Conservation (phyloP, 2,888 invertebrate species). For the Campoletis raptor region DNA sequence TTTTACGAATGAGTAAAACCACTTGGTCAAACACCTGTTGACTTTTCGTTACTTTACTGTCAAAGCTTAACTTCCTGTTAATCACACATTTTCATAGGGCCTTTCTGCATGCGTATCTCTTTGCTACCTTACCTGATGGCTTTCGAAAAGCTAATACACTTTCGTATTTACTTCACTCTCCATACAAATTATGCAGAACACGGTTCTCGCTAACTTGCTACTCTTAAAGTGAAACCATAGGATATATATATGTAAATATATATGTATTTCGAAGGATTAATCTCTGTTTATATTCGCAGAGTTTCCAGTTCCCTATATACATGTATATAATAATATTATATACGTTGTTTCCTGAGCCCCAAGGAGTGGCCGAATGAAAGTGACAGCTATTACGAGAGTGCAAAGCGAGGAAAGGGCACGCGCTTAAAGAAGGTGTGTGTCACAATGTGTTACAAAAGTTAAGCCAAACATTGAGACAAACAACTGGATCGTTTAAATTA, state of each 20-base stretch:
- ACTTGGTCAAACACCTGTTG: constrained; percentile 61
- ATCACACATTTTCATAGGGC: constrained; percentile 43
- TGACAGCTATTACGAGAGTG: constrained; percentile 53
- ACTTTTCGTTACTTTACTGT: constrained; percentile 62
- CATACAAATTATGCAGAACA: constrained; percentile 39
- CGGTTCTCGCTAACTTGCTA: constrained; percentile 34
- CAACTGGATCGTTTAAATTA: not conserved
- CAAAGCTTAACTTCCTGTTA: constrained; percentile 70
- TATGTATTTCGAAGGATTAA: constrained; percentile 1
- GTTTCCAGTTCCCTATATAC: not conserved
- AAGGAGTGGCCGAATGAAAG: constrained; percentile 64
- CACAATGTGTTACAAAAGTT: constrained; percentile 39
- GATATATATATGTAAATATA: constrained; percentile 25
- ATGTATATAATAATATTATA: constrained; percentile 17
- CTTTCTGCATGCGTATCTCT: constrained; percentile 51
- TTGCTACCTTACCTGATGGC: constrained; percentile 50
- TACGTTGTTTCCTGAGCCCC: constrained; percentile 44
- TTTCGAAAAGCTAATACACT: constrained; percentile 59
- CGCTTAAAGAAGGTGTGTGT: constrained; percentile 17
- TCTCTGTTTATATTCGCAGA: not conserved
- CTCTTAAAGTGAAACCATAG: not conserved
- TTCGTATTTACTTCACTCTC: constrained; percentile 55
- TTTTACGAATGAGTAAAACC: not conserved
- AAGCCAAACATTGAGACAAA: not conserved
- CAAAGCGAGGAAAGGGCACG: constrained; percentile 49